Evolutionary conservation across 2,113 vertebrate genomes (phyloP), one percentile per base, ranked within the genome.

Genomic region (Lamprologus speciosus): DNA sequence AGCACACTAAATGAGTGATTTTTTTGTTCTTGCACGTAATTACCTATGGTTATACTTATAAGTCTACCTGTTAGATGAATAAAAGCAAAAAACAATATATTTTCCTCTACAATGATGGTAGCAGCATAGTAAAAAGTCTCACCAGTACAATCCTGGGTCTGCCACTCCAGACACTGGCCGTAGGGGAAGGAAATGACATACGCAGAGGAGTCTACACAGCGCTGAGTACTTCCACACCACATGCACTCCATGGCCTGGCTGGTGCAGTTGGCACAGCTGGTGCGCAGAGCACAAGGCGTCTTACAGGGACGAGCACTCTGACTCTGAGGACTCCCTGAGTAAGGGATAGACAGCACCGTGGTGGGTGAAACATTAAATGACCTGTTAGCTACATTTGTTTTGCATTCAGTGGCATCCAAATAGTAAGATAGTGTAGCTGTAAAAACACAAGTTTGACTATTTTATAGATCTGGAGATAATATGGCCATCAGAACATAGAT

Each of bases 161-260:
- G 98, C 98, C 98, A 99, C 95, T 99, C 98, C 83, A 99, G 97
- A 82, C 98, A 99, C 91, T 99, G 98, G 8, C 98, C 98, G 1
- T 99, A 99, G 0, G 98, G 98, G 83, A 99, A 99, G 75, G 98
- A 99, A 94, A 99, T 97, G 54, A 98, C 98, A 23, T 99, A 99
- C 2, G 98, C 98, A 0, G 98, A 98, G 28, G 98, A 98, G 95
- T 99, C 98, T 4, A 99, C 98, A 0, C 98, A 99, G 1, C 98
- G 96, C 37, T 95, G 96, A 0, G 97, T 97, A 17, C 97, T 98
- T 91, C 98, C 96, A 31, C 98, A 99, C 98, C 98, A 99, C 98
- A 99, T 99, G 35, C 98, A 99, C 90, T 99, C 98, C 97, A 98
- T 98, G 55, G 97, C 97, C 10, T 97, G 98, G 92, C 97, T 98